A percentile compares a stretch with the other conserved stretches of the same genome.
Evolutionary conservation across 1,140 invertebrate species (phyloP).

Genomic region (Saccostrea glomerata): DNA sequence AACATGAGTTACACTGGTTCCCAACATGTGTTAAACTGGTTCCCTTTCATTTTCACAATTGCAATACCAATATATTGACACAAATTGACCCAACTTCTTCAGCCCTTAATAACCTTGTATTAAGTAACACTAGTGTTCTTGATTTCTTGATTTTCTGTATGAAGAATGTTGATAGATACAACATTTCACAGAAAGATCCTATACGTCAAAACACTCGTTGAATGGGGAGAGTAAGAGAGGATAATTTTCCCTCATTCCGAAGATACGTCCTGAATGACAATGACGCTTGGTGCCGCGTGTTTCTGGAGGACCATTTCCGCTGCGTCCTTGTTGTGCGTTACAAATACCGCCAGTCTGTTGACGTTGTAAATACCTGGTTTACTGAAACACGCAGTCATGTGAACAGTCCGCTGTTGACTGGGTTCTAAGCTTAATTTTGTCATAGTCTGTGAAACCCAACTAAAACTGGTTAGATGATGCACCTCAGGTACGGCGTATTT

Average conservation of each 20-base stretch:
- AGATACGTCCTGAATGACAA: constrained; percentile 65
- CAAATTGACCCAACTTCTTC: not conserved
- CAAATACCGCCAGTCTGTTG: constrained; percentile 74
- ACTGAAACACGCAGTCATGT: constrained; percentile 69
- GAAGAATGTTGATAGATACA: not conserved
- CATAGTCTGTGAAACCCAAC: constrained; percentile 72
- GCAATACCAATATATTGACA: not conserved
- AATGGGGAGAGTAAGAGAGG: not conserved
- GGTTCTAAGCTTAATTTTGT: constrained; percentile 64
- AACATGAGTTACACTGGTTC: not conserved
- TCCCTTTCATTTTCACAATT: not conserved
- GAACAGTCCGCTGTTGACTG: constrained; percentile 63
- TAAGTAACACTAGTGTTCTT: not conserved
- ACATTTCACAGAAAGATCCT: not conserved
- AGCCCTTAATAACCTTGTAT: not conserved
- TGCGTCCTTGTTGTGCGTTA: constrained; percentile 66
- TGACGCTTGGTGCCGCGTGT: constrained; percentile 71
- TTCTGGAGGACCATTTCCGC: constrained; percentile 74
- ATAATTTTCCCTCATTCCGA: not conserved
- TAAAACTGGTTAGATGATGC: constrained; percentile 60
- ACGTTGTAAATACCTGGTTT: constrained; percentile 76
- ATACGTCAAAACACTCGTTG: not conserved
- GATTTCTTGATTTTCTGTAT: not conserved
- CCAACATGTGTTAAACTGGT: not conserved
- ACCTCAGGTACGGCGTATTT: not conserved